Percentiles rank a stretch among this genome's conserved stretches.
These are phyloP conservation scores for Glaucomys volans DNA, from an alignment of 2,113 vertebrate genomes.

Conservation along the genomic window DNA sequence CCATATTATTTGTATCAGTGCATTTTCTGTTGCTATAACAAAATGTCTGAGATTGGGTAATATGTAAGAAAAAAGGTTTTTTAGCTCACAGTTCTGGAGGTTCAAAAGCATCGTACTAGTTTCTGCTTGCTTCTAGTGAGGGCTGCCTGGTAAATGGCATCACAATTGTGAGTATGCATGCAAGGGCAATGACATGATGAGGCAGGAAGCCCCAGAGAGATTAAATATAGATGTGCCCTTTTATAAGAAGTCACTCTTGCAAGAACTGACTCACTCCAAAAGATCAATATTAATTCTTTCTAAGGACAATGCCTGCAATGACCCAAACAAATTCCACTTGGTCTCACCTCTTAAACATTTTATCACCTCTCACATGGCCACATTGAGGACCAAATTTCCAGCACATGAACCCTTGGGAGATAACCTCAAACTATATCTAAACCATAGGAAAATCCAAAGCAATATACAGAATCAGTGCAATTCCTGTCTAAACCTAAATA, in stretches of 20 bases:
- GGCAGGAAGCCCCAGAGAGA: background rate
- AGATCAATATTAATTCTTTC: background rate
- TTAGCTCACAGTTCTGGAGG: background rate
- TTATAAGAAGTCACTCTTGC: background rate
- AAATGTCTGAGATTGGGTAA: background rate
- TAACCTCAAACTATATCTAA: background rate
- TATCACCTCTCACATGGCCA: no score
- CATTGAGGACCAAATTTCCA: no score
- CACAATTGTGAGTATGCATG: background rate
- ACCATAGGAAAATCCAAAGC: background rate
- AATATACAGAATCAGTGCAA: background rate
- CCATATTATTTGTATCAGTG: background rate
- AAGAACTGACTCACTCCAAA: background rate
- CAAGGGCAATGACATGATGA: background rate
- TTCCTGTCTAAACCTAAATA: background rate
- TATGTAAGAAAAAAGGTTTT: background rate
- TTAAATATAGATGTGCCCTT: background rate
- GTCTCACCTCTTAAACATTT: background rate
- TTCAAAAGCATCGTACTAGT: background rate
- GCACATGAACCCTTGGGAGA: background rate
- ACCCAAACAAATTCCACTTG: background rate
- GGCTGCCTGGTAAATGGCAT: background rate
- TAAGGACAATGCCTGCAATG: background rate
- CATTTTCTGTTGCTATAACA: background rate
- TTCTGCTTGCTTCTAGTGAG: background rate